Percentiles rank a stretch among this genome's conserved stretches.
Evolutionary conservation across 2,113 vertebrate species (phyloP).

Genomic region (Canis aureus): DNA sequence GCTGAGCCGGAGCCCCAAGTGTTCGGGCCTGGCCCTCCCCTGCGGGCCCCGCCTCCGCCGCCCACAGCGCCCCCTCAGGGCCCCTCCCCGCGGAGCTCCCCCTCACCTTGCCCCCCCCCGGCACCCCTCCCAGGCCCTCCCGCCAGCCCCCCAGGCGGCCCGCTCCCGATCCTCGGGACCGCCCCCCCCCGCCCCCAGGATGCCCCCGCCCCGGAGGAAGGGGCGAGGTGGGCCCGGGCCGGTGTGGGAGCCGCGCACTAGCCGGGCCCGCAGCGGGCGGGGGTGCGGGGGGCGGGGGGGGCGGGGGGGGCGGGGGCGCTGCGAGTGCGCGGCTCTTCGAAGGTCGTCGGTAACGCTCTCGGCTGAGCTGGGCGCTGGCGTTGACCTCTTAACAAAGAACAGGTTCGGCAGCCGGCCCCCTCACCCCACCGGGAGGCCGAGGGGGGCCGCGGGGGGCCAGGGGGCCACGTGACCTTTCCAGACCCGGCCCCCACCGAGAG

Average conservation of each 20-base stretch:
- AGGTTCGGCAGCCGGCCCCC: conserved; percentile 89
- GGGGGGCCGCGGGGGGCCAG: conserved; percentile 89
- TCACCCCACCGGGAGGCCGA: conserved; percentile 88
- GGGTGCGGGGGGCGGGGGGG: background rate
- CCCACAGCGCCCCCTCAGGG: background rate
- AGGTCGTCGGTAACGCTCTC: conserved; percentile 87
- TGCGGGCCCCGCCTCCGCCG: fast-evolving
- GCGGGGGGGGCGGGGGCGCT: background rate
- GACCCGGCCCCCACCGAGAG: background rate
- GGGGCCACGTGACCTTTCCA: conserved; percentile 93
- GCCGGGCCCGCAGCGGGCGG: too few species aligned
- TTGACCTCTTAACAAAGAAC: conserved; percentile 96
- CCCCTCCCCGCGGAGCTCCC: background rate
- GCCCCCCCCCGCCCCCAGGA: background rate
- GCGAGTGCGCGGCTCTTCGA: conserved; percentile 86
- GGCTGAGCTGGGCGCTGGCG: conserved; percentile 86
- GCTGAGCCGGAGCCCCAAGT: fast-evolving
- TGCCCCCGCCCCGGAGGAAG: fast-evolving
- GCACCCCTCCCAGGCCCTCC: too few species aligned
- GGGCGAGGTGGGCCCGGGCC: background rate
- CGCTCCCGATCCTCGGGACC: background rate
- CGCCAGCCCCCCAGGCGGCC: fast-evolving
- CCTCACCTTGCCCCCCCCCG: background rate
- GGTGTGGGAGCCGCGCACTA: too few species aligned
- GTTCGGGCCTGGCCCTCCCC: fast-evolving